These are phyloP conservation scores for Torymus tubicola DNA, from an alignment of 2,888 invertebrate species.

Conservation along the genomic window DNA sequence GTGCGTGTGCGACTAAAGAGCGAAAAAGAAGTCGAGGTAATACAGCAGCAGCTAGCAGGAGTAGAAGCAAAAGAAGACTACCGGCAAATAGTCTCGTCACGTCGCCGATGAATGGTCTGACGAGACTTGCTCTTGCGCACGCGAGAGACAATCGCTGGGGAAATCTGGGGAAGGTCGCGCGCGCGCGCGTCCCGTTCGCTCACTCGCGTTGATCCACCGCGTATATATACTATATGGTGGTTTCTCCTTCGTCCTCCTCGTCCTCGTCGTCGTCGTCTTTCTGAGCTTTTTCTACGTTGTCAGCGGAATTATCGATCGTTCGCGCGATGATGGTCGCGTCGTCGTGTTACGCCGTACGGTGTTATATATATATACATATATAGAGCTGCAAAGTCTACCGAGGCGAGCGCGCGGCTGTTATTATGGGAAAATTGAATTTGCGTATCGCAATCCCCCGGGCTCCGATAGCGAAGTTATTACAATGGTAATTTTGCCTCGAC, in stretches of 20 bases:
- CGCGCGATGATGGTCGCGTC: too few relatives aligned
- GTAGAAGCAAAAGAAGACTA: constrained; percentile 11
- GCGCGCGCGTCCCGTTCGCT: too few relatives aligned
- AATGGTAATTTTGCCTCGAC: neutral
- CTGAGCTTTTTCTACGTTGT: constrained; percentile 30
- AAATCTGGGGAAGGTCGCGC: constrained; percentile 70
- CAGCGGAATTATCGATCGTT: constrained; percentile 49
- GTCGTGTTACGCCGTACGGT: too few relatives aligned
- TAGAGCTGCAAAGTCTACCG: too few relatives aligned
- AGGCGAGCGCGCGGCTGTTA: neutral
- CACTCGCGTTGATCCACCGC: constrained; percentile 62
- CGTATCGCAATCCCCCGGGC: constrained; percentile 7
- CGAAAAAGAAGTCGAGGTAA: constrained; percentile 27
- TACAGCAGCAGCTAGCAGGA: neutral
- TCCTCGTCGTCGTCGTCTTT: neutral
- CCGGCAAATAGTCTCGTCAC: constrained; percentile 70
- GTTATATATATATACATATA: too few relatives aligned
- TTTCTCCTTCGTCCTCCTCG: constrained; percentile 10
- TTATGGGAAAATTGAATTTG: constrained; percentile 41
- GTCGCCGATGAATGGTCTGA: constrained; percentile 75
- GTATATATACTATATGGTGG: constrained; percentile 29
- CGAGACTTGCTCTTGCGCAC: constrained; percentile 70
- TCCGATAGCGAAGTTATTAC: neutral
- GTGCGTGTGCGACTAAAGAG: constrained; percentile 24
- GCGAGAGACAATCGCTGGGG: constrained; percentile 75